phyloP scores from a whole-genome alignment of 2,113 vertebrate genomes.

The Ginglymostoma cirratum region DNA sequence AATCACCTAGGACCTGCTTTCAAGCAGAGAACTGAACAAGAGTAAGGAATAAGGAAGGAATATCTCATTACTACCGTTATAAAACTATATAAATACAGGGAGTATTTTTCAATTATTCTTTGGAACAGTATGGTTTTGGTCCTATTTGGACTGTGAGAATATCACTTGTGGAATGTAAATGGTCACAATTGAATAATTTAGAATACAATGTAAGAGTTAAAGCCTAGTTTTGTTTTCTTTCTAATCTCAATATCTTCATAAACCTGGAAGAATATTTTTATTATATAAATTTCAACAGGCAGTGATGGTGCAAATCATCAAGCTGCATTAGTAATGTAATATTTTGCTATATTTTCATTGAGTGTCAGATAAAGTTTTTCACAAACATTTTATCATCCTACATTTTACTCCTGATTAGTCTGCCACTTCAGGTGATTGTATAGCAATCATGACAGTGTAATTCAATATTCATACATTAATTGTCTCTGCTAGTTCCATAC shows the following conservation, averaged over 20 bases:
- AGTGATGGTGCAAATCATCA: neutral
- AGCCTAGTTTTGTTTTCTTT: neutral
- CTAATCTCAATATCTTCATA: neutral
- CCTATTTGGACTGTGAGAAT: neutral
- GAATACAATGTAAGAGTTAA: neutral
- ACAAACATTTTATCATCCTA: neutral
- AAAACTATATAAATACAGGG: neutral
- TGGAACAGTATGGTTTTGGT: neutral
- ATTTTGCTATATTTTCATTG: neutral
- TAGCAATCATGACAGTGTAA: neutral
- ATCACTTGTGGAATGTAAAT: neutral
- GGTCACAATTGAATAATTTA: neutral
- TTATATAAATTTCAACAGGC: neutral
- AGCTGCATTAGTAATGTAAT: neutral
- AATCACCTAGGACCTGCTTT: too few species aligned
- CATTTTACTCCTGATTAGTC: neutral
- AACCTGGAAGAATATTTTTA: neutral
- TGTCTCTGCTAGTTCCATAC: neutral
- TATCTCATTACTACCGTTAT: too few species aligned
- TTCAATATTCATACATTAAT: neutral
- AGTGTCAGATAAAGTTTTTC: neutral
- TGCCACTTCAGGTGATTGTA: neutral
- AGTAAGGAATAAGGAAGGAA: too few species aligned
- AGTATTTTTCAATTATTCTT: neutral
- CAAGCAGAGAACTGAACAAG: too few species aligned